A percentile compares a stretch with the other conserved stretches of the same genome.
Conservation (phyloP, 2,797 vertebrate species). For the Sphaeramia orbicularis region DNA sequence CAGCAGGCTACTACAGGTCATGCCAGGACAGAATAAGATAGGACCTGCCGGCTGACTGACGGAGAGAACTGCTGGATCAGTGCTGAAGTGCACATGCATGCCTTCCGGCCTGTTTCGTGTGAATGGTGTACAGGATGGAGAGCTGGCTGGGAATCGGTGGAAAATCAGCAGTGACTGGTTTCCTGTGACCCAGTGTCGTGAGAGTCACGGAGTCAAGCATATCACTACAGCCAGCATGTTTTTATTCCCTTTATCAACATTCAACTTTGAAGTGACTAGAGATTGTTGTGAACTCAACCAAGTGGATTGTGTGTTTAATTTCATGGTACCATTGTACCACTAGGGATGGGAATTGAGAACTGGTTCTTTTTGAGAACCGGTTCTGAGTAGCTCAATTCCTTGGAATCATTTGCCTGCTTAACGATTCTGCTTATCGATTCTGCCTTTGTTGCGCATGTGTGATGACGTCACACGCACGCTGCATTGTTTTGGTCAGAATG, state of each 20-base stretch:
- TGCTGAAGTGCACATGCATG: constrained; percentile 68
- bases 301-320: constrained; percentile 7
- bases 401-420: no score
- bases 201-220: constrained; percentile 25
- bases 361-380: no score
- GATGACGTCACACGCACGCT: no score
- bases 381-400: no score
- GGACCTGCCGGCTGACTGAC: constrained; percentile 43
- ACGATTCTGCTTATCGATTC: no score
- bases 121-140: constrained; percentile 80
- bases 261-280: neutral
- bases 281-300: neutral
- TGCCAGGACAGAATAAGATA: constrained; percentile 47
- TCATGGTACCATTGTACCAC: neutral
- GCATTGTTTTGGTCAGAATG: no score
- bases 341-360: no score
- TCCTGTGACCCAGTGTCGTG: constrained; percentile 74
- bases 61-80: constrained; percentile 56
- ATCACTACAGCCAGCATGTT: constrained; percentile 20
- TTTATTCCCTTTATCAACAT: constrained; percentile 28
- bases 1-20: constrained; percentile 43
- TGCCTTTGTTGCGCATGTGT: no score
- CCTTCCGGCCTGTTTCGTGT: constrained; percentile 77
- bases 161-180: constrained; percentile 76
- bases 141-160: constrained; percentile 66